phyloP scores from a whole-genome alignment of 2,113 vertebrate species.

The Mobula hypostoma region DNA sequence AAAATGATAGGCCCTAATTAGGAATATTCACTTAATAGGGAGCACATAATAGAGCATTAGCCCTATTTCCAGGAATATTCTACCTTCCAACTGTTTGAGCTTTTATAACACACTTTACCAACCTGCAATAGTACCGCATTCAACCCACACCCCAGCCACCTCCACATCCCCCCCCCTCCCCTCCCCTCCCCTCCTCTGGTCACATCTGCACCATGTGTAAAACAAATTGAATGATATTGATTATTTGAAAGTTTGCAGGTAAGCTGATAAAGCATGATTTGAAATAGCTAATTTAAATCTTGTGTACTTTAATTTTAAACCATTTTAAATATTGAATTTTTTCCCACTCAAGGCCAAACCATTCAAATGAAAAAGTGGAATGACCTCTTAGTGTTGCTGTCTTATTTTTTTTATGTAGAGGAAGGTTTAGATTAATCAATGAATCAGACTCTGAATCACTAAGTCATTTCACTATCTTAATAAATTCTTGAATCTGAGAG shows the following conservation, averaged over 20 bases:
- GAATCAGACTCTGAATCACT: neutral
- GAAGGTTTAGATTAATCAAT: slow-evolving; percentile 4
- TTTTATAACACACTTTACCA: neutral
- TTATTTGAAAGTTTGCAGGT: slow-evolving; percentile 22
- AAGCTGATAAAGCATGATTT: slow-evolving; percentile 24
- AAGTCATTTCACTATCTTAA: slow-evolving; percentile 1
- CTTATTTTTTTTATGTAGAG: slow-evolving; percentile 1
- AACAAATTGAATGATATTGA: slow-evolving; percentile 33
- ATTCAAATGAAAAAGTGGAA: slow-evolving; percentile 26
- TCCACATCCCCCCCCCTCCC: neutral
- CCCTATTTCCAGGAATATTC: neutral
- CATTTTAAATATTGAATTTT: slow-evolving; percentile 31
- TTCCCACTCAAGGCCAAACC: neutral
- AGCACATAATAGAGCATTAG: neutral
- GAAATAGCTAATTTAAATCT: slow-evolving; percentile 30
- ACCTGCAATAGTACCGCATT: neutral
- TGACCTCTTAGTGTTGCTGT: neutral
- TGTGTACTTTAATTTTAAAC: slow-evolving; percentile 29
- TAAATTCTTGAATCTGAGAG: slow-evolving; percentile 16
- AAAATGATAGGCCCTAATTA: slow-evolving; percentile 30
- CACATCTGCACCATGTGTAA: slow-evolving; percentile 20
- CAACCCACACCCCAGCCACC: neutral
- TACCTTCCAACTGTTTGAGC: neutral
- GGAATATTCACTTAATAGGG: slow-evolving; percentile 32
- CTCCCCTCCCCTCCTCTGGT: neutral